These are phyloP conservation scores for Acropora yongei DNA, from an alignment of 64 coral and sea anemone genomes.

Conservation along the genomic window DNA sequence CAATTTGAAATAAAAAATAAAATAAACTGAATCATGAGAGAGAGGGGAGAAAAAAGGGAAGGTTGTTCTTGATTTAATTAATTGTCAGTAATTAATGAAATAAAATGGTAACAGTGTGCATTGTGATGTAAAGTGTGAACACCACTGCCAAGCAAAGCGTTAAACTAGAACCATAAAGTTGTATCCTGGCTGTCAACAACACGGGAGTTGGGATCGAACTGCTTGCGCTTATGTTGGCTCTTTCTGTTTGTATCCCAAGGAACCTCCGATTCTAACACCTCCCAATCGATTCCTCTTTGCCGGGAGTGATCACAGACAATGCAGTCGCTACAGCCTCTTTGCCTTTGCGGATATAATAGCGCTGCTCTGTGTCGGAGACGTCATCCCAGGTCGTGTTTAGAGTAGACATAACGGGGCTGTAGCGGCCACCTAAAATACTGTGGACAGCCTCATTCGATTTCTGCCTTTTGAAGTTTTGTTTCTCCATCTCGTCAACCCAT, in stretches of 20 bases:
- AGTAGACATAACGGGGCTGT: conserved; percentile 56
- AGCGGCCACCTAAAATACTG: conserved; percentile 34
- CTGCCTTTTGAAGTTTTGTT: too few species aligned
- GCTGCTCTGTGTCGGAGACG: conserved; percentile 37
- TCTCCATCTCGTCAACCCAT: too few species aligned
- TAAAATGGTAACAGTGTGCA: too few species aligned
- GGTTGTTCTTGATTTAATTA: too few species aligned
- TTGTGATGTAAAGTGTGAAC: too few species aligned
- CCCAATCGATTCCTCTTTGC: conserved; percentile 31
- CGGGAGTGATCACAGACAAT: conserved; percentile 29
- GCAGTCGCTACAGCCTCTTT: conserved; percentile 21
- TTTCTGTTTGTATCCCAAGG: conserved; percentile 10
- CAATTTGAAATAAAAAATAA: too few species aligned
- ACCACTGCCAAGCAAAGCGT: too few species aligned
- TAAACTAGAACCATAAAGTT: too few species aligned
- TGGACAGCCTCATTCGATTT: too few species aligned
- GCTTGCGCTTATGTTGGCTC: conserved; percentile 22
- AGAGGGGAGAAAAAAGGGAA: too few species aligned
- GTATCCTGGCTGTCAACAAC: background rate
- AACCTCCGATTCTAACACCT: background rate
- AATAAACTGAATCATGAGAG: too few species aligned
- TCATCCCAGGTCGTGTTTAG: conserved; percentile 44
- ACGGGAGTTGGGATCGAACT: conserved; percentile 26
- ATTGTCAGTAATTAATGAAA: too few species aligned
- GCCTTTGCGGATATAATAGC: conserved; percentile 51